phyloP scores from a whole-genome alignment of 2,888 invertebrate genomes.

The Hyposoter didymator region DNA sequence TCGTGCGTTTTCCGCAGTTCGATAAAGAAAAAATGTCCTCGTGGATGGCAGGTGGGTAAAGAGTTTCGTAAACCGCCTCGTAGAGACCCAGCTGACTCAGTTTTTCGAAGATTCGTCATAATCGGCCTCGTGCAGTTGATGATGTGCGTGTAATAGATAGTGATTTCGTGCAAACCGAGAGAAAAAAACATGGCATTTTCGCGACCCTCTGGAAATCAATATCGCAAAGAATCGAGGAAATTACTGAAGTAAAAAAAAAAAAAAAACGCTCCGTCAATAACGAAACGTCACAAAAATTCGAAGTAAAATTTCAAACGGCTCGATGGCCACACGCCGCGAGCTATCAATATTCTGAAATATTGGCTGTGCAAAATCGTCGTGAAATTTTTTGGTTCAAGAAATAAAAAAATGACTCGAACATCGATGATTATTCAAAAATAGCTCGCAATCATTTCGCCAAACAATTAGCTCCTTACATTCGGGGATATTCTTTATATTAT shows the following conservation, averaged over 20 bases:
- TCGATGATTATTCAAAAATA: not conserved
- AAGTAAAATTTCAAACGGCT: not conserved
- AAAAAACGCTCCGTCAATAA: conserved; percentile 21
- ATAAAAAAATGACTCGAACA: not conserved
- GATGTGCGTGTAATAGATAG: not conserved
- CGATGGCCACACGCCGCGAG: not conserved
- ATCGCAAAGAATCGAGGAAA: conserved; percentile 14
- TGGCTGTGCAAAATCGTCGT: not conserved
- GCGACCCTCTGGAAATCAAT: conserved; percentile 16
- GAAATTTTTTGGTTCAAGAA: not conserved
- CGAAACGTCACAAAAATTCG: not conserved
- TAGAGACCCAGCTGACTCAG: conserved; percentile 52
- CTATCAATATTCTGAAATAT: not conserved
- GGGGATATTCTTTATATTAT: conserved; percentile 9
- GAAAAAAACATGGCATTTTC: conserved; percentile 40
- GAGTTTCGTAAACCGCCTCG: conserved; percentile 45
- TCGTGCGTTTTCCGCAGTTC: conserved; percentile 15
- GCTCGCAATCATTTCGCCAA: not conserved
- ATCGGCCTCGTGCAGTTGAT: not conserved
- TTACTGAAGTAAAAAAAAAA: conserved; percentile 12
- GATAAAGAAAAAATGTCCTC: conserved; percentile 60
- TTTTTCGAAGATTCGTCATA: conserved; percentile 8
- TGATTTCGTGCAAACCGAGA: not conserved
- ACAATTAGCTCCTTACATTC: conserved; percentile 12
- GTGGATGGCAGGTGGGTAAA: conserved; percentile 64